Percentiles rank a stretch among this genome's conserved stretches.
Conservation (phyloP, 2,113 vertebrate species). For the Anser cygnoides region DNA sequence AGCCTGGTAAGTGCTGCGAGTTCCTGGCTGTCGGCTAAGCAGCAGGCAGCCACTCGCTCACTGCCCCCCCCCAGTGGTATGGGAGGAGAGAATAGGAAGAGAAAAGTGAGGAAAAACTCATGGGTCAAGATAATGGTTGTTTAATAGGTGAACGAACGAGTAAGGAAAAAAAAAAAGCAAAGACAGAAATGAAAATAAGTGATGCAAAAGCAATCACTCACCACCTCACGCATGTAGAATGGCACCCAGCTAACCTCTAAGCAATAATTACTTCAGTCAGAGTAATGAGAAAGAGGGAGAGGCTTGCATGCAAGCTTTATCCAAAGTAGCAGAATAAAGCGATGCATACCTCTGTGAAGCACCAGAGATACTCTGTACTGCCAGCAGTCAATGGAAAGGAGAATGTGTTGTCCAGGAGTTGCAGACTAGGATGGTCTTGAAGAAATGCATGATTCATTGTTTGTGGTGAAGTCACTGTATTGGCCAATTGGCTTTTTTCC, state of each 20-base stretch:
- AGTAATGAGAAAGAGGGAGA: not conserved
- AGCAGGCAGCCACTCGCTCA: not conserved
- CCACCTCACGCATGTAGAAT: not conserved
- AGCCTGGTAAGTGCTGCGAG: not conserved
- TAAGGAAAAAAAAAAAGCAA: no score
- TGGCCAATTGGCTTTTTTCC: not conserved
- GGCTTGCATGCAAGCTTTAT: not conserved
- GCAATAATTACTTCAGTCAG: not conserved
- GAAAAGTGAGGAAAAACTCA: not conserved
- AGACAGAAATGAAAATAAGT: not conserved
- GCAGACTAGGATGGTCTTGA: not conserved
- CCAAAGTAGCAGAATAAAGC: not conserved
- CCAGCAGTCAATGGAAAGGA: not conserved
- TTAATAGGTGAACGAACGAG: not conserved
- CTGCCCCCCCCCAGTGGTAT: not conserved
- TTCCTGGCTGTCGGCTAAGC: not conserved
- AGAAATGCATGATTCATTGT: not conserved
- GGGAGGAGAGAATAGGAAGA: not conserved
- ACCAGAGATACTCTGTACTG: not conserved
- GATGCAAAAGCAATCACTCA: not conserved
- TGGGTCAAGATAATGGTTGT: not conserved
- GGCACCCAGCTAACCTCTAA: not conserved
- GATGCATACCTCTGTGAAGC: not conserved
- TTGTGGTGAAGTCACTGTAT: not conserved
- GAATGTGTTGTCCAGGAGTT: not conserved